phyloP scores from a whole-genome alignment of 2,797 vertebrate species.

The Hybognathus amarus region DNA sequence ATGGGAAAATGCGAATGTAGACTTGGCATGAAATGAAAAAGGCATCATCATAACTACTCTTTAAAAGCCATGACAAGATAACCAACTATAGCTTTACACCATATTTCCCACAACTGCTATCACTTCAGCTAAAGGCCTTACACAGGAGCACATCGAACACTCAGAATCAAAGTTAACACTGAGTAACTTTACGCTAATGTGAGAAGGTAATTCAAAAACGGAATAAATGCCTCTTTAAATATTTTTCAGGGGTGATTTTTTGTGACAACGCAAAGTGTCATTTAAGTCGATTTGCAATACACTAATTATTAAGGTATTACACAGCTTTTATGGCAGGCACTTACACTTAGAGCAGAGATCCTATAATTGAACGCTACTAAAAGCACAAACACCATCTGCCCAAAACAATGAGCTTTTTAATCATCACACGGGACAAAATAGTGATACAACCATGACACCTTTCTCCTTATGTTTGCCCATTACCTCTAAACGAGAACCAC shows the following conservation, averaged over 20 bases:
- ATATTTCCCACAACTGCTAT: conserved; percentile 18
- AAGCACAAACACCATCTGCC: conserved; percentile 61
- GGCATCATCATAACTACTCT: conserved; percentile 14
- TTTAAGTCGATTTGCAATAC: conserved; percentile 45
- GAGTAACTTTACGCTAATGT: conserved; percentile 27
- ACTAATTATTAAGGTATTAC: conserved; percentile 55
- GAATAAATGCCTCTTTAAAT: conserved; percentile 6
- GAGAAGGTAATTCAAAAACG: conserved; percentile 21
- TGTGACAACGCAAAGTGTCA: conserved; percentile 29
- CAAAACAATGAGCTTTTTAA: conserved; percentile 51
- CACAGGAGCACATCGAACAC: conserved; percentile 37
- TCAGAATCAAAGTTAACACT: conserved; percentile 30
- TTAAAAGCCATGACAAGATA: conserved; percentile 37
- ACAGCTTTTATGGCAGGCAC: conserved; percentile 58
- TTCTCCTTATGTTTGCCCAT: conserved; percentile 36
- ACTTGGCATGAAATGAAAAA: background rate
- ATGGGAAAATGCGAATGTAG: conserved; percentile 11
- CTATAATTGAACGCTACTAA: conserved; percentile 53
- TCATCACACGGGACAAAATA: conserved; percentile 52
- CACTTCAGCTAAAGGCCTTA: conserved; percentile 28
- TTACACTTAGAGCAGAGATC: conserved; percentile 56
- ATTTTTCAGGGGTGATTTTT: conserved; percentile 4
- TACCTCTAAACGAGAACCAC: conserved; percentile 52
- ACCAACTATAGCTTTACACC: conserved; percentile 36
- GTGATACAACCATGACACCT: conserved; percentile 37